These are phyloP conservation scores for Bugula neritina DNA, from an alignment of 2,888 invertebrate species.

Conservation along the genomic window DNA sequence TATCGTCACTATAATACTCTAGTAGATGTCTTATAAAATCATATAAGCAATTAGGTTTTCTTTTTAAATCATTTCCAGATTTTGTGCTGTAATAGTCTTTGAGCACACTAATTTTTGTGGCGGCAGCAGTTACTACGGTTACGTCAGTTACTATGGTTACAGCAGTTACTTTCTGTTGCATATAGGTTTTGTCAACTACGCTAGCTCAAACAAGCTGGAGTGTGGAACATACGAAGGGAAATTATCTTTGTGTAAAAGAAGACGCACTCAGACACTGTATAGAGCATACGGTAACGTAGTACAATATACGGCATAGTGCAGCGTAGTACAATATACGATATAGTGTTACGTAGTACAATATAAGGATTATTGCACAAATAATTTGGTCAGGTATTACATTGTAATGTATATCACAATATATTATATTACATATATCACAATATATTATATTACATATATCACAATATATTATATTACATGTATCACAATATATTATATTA, in stretches of 20 bases:
- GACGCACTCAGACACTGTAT: conserved; percentile 33
- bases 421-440: not conserved
- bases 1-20: too few species aligned
- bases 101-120: too few species aligned
- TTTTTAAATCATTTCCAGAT: too few species aligned
- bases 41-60: too few species aligned
- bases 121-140: too few species aligned
- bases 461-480: not conserved
- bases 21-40: too few species aligned
- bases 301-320: not conserved
- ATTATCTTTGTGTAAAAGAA: conserved; percentile 64
- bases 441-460: too few species aligned
- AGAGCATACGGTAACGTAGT: not conserved
- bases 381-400: not conserved
- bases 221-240: conserved; percentile 74
- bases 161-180: too few species aligned
- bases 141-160: too few species aligned
- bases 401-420: too few species aligned
- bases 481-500: not conserved
- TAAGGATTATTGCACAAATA: not conserved
- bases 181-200: not conserved
- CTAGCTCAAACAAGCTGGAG: conserved; percentile 62
- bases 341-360: not conserved
- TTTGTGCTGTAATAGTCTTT: too few species aligned
- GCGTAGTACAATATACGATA: not conserved